Conservation (phyloP, 2,888 invertebrate species). For the Criorhina ranunculi region DNA sequence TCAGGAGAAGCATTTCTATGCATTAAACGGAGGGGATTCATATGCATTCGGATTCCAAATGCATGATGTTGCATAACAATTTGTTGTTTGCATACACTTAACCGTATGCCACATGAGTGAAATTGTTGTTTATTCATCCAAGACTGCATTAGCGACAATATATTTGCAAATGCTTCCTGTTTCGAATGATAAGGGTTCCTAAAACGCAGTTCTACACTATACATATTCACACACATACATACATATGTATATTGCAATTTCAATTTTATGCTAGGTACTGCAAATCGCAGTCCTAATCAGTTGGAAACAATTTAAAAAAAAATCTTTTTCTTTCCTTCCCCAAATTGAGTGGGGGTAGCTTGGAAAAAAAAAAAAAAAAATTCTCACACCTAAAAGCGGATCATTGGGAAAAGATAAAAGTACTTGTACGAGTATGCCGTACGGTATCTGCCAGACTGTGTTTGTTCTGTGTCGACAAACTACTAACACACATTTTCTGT, state of each 20-base stretch:
- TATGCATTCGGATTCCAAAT: conserved; percentile 7
- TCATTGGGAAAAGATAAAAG: conserved; percentile 17
- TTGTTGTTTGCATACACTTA: conserved; percentile 36
- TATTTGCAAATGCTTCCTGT: conserved; percentile 63
- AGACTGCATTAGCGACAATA: conserved; percentile 17
- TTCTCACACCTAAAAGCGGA: conserved; percentile 9
- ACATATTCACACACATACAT: too few relatives aligned
- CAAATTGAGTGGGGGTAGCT: background rate
- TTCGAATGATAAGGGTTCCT: conserved; percentile 44
- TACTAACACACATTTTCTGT: conserved; percentile 51
- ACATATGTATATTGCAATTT: background rate
- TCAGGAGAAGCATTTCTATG: background rate
- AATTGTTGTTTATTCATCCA: conserved; percentile 35
- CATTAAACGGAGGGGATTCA: background rate
- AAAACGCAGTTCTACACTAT: background rate
- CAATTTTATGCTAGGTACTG: background rate
- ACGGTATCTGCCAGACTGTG: conserved; percentile 20
- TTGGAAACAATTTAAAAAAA: background rate
- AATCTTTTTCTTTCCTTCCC: background rate
- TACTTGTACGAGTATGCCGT: conserved; percentile 1
- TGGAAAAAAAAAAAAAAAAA: background rate
- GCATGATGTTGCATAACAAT: conserved; percentile 59
- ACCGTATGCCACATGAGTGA: conserved; percentile 24
- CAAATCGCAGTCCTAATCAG: background rate
- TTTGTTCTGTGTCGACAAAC: conserved; percentile 49